Conservation (phyloP, 1,140 invertebrate genomes). For the Drosophila yakuba region DNA sequence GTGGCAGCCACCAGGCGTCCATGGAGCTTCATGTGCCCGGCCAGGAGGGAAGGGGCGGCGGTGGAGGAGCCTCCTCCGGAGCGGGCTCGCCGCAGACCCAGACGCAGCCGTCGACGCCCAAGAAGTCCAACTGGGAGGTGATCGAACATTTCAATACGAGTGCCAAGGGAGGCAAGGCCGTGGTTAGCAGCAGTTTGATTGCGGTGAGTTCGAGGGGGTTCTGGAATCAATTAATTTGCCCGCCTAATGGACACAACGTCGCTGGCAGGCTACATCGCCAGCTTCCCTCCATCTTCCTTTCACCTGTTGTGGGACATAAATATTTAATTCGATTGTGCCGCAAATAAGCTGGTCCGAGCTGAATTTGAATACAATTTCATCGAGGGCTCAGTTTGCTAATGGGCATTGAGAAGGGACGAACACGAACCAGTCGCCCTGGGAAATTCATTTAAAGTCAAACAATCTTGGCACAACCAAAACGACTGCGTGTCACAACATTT, state of each 20-base stretch:
- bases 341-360: constrained; percentile 39
- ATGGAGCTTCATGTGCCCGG: constrained; percentile 81
- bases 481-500: constrained; percentile 2
- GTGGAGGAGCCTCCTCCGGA: constrained; percentile 29
- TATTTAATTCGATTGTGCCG: constrained; percentile 77
- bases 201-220: constrained; percentile 85
- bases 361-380: constrained; percentile 71
- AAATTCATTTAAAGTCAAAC: constrained; percentile 40
- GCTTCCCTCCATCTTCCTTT: not conserved
- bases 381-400: constrained; percentile 8
- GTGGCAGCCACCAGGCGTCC: constrained; percentile 61
- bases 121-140: constrained; percentile 94
- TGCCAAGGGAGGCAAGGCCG: constrained; percentile 84
- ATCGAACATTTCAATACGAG: constrained; percentile 91
- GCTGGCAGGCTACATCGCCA: constrained; percentile 24
- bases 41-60: constrained; percentile 35
- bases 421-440: not conserved
- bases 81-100: constrained; percentile 80
- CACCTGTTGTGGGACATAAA: constrained; percentile 58
- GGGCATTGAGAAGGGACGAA: not conserved
- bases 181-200: constrained; percentile 86
- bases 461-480: constrained; percentile 35
- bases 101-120: constrained; percentile 87
- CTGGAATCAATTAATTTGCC: constrained; percentile 75
- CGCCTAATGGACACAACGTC: constrained; percentile 64